These are phyloP conservation scores for Drosophila novamexicana DNA, from an alignment of 1,140 invertebrate genomes.

Conservation along the genomic window DNA sequence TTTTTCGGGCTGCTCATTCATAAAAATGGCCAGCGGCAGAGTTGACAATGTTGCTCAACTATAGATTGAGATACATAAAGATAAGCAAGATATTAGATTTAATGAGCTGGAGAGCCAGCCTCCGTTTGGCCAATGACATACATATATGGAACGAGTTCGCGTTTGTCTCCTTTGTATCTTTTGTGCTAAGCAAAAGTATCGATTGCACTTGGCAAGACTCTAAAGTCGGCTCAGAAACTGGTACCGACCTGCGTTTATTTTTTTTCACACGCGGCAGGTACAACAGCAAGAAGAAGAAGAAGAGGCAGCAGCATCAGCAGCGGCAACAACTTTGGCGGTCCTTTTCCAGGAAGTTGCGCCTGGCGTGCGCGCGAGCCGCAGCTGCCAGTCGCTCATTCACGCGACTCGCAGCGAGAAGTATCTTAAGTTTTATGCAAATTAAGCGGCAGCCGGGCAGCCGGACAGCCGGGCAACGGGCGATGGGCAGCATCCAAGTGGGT, in stretches of 20 bases:
- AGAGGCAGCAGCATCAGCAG: conserved; percentile 21
- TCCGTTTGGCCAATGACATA: conserved; percentile 46
- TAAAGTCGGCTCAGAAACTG: conserved; percentile 69
- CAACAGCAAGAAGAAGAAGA: conserved; percentile 37
- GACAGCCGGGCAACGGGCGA: conserved; percentile 2
- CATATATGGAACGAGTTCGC: conserved; percentile 26
- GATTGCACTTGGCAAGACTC: conserved; percentile 67
- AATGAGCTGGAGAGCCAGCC: conserved; percentile 55
- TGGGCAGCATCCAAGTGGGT: conserved; percentile 53
- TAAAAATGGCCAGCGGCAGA: conserved; percentile 56
- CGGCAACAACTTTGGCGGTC: conserved; percentile 77
- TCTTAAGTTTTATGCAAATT: conserved; percentile 81
- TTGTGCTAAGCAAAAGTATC: conserved; percentile 63
- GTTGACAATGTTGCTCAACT: conserved; percentile 80
- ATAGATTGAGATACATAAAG: conserved; percentile 69
- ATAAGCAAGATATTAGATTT: conserved; percentile 76
- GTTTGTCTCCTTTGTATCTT: conserved; percentile 7
- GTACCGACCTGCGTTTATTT: conserved; percentile 39
- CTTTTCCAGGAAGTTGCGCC: conserved; percentile 81
- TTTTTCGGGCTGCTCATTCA: conserved; percentile 55
- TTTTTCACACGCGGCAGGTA: conserved; percentile 74
- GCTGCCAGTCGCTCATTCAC: conserved; percentile 77
- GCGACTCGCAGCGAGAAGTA: conserved; percentile 50
- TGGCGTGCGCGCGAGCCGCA: conserved; percentile 76
- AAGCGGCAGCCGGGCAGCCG: conserved; percentile 51